Evolutionary conservation across 2,113 vertebrate genomes (phyloP), one percentile per base, ranked within the genome.

Genomic region (Shinisaurus crocodilurus): DNA sequence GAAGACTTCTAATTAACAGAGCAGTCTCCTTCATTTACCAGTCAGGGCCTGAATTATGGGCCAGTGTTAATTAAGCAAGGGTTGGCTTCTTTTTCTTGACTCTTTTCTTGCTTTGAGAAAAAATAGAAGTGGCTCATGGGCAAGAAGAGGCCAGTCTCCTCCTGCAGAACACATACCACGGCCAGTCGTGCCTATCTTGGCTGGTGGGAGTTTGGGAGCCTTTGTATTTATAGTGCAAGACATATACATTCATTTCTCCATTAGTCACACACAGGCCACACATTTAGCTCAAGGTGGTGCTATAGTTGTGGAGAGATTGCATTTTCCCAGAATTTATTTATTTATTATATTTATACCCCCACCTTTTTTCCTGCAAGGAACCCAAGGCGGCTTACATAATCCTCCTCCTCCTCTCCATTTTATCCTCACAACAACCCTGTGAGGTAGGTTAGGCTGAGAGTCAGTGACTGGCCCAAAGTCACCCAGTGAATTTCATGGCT

Each of bases 1-100:
- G 67, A 89, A 92, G 83, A 79, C 90, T 95, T 82, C 85, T 92
- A 94, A 95, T 92, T 95, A 94, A 94, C 32, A 57, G 89, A 0
- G 0, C 72, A 79, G 82, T 93, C 0, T 45, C 80, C 89, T 75
- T 95, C 95, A 94, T 93, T 89, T 90, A 90, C 25, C 91, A 91
- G 89, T 67, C 89, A 63, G 90, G 60, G 7, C 5, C 67, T 82
- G 50, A 89, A 40, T 63, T 72, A 83, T 89, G 32, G n/a, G 40
- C 16, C 23, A 40, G 29, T 60, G 54, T 74, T 75, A 83, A 75
- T 83, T 45, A 89, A 75, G 50, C 80, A 74, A 48, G 25, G 40
- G 50, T 63, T 83, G 0, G 1, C 29, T 72, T 82, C 40, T 32
- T 60, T 70, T 89, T 25, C 48, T 72, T 57, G 48, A 40, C 15